Evolutionary conservation across 2,797 vertebrate species (phyloP).

Genomic region (Danio albolineatus): DNA sequence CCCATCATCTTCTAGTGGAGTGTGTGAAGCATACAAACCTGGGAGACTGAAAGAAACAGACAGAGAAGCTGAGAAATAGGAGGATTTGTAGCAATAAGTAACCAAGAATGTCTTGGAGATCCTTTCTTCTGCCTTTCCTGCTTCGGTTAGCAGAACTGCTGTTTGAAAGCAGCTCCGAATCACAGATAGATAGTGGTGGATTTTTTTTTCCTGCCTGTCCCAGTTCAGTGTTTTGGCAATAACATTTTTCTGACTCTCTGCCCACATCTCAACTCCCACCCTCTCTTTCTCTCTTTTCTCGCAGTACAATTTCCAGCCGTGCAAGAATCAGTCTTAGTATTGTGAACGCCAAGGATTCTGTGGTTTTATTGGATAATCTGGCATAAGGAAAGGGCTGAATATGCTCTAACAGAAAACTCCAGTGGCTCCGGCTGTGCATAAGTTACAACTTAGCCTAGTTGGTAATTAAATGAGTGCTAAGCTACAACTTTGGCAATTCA

Average conservation of each 20-base stretch:
- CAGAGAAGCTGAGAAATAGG: background rate
- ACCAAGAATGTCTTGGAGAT: slow-evolving; percentile 10
- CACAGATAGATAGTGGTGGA: slow-evolving; percentile 5
- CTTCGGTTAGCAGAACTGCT: slow-evolving; percentile 27
- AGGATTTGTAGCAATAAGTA: slow-evolving; percentile 8
- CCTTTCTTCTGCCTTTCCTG: slow-evolving; percentile 22
- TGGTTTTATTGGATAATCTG: slow-evolving; percentile 12
- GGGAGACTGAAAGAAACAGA: slow-evolving; percentile 12
- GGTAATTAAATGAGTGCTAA: background rate
- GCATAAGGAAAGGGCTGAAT: background rate
- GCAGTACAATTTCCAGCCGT: background rate
- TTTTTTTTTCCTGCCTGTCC: slow-evolving; percentile 25
- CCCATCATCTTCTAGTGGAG: slow-evolving; percentile 55
- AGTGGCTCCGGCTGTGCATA: background rate
- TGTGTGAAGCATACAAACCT: slow-evolving; percentile 51
- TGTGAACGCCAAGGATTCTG: slow-evolving; percentile 16
- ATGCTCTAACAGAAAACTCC: background rate
- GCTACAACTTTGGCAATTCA: background rate
- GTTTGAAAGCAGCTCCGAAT: slow-evolving; percentile 14
- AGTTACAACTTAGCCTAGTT: background rate
- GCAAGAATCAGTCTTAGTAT: slow-evolving; percentile 7
- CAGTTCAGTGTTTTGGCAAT: slow-evolving; percentile 44
- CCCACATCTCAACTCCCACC: slow-evolving; percentile 41
- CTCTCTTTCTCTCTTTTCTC: background rate
- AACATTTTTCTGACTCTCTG: slow-evolving; percentile 39